Evolutionary conservation across 2,113 vertebrate species (phyloP).

Genomic region (Actenoides lindsayi): DNA sequence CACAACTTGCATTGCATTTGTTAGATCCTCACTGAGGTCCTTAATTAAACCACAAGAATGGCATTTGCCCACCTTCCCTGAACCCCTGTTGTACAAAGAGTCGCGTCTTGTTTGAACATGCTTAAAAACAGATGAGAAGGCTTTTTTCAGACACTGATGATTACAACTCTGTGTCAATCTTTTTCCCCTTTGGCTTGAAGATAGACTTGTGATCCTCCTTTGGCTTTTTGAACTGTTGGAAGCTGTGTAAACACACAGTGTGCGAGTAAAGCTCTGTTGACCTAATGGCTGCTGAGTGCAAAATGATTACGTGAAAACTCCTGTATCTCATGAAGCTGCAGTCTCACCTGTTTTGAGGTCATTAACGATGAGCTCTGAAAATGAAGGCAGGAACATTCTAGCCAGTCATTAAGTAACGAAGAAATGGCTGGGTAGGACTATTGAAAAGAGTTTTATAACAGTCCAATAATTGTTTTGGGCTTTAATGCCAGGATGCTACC

Average conservation of each 20-base stretch:
- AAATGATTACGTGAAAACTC: conserved; percentile 59
- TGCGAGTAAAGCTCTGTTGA: conserved; percentile 71
- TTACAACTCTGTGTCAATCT: conserved; percentile 76
- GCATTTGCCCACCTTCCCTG: conserved; percentile 66
- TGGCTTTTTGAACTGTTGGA: conserved; percentile 79
- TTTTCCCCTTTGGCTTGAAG: conserved; percentile 65
- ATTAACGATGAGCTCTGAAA: conserved; percentile 46
- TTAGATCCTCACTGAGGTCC: conserved; percentile 65
- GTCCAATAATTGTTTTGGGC: neutral
- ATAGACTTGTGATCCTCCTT: conserved; percentile 77
- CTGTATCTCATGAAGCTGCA: conserved; percentile 28
- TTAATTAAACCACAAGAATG: conserved; percentile 77
- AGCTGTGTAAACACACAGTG: conserved; percentile 75
- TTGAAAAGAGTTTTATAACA: conserved; percentile 34
- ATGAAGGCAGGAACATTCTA: neutral
- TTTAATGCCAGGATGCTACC: conserved; percentile 35
- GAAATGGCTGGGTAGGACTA: neutral
- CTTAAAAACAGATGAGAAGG: conserved; percentile 70
- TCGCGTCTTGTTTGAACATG: conserved; percentile 71
- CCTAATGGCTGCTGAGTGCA: conserved; percentile 70
- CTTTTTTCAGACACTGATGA: conserved; percentile 71
- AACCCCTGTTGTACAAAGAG: conserved; percentile 55
- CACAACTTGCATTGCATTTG: neutral
- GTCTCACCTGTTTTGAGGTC: conserved; percentile 60
- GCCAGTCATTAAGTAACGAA: conserved; percentile 51